Evolutionary conservation across 1,140 invertebrate genomes (phyloP).

Genomic region (Neodiprion virginianus): DNA sequence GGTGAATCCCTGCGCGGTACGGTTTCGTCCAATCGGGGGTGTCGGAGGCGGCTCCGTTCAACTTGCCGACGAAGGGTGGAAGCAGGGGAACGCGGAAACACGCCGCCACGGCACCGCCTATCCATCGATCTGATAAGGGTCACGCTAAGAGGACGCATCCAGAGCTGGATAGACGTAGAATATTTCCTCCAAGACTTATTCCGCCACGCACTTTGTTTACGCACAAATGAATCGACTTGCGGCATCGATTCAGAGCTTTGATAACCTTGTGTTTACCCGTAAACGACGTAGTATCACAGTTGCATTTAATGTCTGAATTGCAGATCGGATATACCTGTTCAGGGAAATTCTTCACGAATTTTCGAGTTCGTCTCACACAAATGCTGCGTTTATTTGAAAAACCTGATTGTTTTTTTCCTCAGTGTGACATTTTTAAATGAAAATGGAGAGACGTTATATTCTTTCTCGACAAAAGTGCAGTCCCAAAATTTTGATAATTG

Average conservation of each 20-base stretch:
- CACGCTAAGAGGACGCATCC: not conserved
- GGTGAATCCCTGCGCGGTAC: conserved; percentile 31
- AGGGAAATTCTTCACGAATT: no score
- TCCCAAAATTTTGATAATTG: no score
- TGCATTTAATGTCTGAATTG: not conserved
- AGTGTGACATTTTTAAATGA: no score
- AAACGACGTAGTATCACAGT: not conserved
- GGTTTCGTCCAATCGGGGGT: conserved; percentile 44
- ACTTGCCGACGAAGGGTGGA: conserved; percentile 21
- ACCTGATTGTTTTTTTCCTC: no score
- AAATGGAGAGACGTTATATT: no score
- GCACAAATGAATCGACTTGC: not conserved
- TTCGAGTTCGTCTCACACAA: no score
- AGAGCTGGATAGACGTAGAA: not conserved
- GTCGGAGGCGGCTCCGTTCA: conserved; percentile 34
- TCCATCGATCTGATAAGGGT: conserved; percentile 53
- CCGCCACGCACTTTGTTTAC: not conserved
- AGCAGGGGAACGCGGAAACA: conserved; percentile 35
- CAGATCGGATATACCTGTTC: not conserved
- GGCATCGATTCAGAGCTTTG: no score
- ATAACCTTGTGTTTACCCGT: no score
- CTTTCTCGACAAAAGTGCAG: no score
- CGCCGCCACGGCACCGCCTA: conserved; percentile 49
- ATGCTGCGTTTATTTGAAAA: no score
- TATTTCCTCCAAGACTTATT: conserved; percentile 4